Conservation (phyloP, 2,888 invertebrate genomes). For the Antitype chi region DNA sequence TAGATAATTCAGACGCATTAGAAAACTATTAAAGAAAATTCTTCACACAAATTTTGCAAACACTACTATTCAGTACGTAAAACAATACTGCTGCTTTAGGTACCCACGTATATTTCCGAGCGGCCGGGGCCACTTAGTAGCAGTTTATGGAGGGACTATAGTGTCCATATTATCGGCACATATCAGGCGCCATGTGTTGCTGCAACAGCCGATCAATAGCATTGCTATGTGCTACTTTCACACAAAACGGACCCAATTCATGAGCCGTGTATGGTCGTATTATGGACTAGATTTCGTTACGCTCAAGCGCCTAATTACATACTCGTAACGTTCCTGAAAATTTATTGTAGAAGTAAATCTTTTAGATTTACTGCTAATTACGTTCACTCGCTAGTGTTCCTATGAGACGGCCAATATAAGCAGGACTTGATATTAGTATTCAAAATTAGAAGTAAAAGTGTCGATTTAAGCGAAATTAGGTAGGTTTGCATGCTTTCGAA, state of each 20-base stretch:
- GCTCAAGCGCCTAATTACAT: slow-evolving; percentile 58
- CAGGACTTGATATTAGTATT: slow-evolving; percentile 41
- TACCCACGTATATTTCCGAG: slow-evolving; percentile 38
- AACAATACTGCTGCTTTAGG: slow-evolving; percentile 19
- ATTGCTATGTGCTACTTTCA: slow-evolving; percentile 57
- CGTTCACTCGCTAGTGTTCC: slow-evolving; percentile 52
- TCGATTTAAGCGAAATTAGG: slow-evolving; percentile 37
- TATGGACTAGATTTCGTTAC: slow-evolving; percentile 55
- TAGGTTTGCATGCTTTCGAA: slow-evolving; percentile 13
- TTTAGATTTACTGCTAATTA: slow-evolving; percentile 69
- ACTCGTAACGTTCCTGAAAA: slow-evolving; percentile 60
- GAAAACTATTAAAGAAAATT: background rate
- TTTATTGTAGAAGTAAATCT: slow-evolving; percentile 67
- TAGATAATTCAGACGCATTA: background rate
- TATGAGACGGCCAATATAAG: slow-evolving; percentile 53
- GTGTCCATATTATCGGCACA: slow-evolving; percentile 64
- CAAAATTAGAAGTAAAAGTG: slow-evolving; percentile 45
- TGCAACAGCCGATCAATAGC: slow-evolving; percentile 61
- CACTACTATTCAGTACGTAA: slow-evolving; percentile 18
- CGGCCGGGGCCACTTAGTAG: slow-evolving; percentile 29
- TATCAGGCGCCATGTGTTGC: slow-evolving; percentile 62
- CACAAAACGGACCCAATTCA: slow-evolving; percentile 42
- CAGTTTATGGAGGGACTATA: slow-evolving; percentile 58
- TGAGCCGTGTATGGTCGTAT: slow-evolving; percentile 38
- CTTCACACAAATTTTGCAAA: background rate